phyloP scores from a whole-genome alignment of 2,888 invertebrate species.

The Aethes cnicana region DNA sequence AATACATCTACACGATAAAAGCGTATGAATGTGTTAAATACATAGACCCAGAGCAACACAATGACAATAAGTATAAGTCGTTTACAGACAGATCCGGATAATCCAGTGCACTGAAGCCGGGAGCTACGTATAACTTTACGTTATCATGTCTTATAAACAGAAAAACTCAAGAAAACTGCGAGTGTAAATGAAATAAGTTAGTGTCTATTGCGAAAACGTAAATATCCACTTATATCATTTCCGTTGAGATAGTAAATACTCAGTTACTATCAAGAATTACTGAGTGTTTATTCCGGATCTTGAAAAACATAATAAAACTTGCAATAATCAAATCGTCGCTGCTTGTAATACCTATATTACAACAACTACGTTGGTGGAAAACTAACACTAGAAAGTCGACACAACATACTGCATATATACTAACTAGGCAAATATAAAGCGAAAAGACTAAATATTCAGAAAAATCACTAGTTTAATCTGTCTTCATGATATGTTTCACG shows the following conservation, averaged over 20 bases:
- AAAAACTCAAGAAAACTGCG: slow-evolving; percentile 6
- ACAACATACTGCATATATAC: slow-evolving; percentile 27
- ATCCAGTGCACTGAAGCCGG: slow-evolving; percentile 51
- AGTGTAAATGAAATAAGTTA: slow-evolving; percentile 10
- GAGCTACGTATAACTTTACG: slow-evolving; percentile 9
- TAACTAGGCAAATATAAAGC: background rate
- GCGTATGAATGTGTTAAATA: slow-evolving; percentile 69
- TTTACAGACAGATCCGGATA: slow-evolving; percentile 65
- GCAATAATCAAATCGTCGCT: slow-evolving; percentile 8
- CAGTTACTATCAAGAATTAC: background rate
- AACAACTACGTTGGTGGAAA: slow-evolving; percentile 30
- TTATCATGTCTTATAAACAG: slow-evolving; percentile 6
- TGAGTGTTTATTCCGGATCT: background rate
- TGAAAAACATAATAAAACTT: slow-evolving; percentile 11
- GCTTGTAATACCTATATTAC: slow-evolving; percentile 24
- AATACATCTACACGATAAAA: slow-evolving; percentile 78
- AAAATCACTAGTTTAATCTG: slow-evolving; percentile 1
- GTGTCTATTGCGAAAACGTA: slow-evolving; percentile 1
- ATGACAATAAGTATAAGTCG: slow-evolving; percentile 65
- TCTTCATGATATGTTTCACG: slow-evolving; percentile 1
- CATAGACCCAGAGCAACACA: slow-evolving; percentile 69
- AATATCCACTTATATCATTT: slow-evolving; percentile 5
- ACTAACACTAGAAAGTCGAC: slow-evolving; percentile 32
- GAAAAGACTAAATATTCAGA: background rate
- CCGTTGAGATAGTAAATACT: background rate